Percentiles rank a stretch among this genome's conserved stretches.
phyloP scores from a whole-genome alignment of 2,113 vertebrate genomes.

The Rhegmatorhina hoffmannsi region DNA sequence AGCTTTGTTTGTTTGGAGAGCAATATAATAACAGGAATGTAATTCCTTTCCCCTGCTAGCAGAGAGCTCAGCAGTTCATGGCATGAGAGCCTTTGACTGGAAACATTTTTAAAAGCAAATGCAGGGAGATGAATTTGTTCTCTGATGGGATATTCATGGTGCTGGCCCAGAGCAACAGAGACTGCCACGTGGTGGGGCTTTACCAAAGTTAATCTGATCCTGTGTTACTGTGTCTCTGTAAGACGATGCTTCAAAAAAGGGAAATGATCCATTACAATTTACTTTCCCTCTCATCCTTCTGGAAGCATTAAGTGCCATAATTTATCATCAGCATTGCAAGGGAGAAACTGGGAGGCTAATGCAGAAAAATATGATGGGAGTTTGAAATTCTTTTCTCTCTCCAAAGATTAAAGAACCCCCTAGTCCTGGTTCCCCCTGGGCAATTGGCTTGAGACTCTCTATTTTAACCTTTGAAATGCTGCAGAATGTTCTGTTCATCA shows the following conservation, averaged over 20 bases:
- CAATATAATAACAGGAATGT: background rate
- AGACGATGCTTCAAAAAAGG: background rate
- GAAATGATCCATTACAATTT: background rate
- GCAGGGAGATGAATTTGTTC: background rate
- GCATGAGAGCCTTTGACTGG: background rate
- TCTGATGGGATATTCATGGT: rapidly evolving
- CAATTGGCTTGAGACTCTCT: background rate
- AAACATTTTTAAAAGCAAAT: background rate
- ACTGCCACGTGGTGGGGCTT: rapidly evolving
- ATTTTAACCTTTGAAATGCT: background rate
- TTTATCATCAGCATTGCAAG: background rate
- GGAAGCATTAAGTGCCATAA: background rate
- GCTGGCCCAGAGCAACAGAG: background rate
- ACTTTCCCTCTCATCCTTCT: background rate
- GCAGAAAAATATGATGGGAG: background rate
- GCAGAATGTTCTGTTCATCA: background rate
- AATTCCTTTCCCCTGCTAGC: background rate
- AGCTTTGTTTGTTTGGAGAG: background rate
- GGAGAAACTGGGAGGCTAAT: background rate
- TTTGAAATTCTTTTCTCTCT: background rate
- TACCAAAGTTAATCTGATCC: background rate
- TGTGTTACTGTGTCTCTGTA: background rate
- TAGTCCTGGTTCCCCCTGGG: background rate
- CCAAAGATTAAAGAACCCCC: background rate
- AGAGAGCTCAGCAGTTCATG: background rate